These are phyloP conservation scores for Chironomus tepperi DNA, from an alignment of 1,140 invertebrate species.

Conservation along the genomic window DNA sequence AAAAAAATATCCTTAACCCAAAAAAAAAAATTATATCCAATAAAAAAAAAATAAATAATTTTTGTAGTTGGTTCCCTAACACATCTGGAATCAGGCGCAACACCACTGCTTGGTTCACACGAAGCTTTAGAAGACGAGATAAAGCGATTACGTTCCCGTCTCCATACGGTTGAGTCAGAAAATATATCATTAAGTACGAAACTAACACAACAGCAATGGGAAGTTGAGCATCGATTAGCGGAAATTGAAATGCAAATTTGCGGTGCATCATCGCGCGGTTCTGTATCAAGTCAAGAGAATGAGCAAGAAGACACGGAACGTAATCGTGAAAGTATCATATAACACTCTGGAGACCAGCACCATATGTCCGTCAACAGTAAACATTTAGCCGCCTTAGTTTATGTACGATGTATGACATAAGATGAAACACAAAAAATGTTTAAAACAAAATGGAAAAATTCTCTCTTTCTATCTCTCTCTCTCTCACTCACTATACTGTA, in stretches of 20 bases:
- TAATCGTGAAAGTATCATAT: conserved; percentile 83
- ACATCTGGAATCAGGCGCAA: conserved; percentile 49
- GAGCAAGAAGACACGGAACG: conserved; percentile 66
- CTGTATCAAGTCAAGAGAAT: conserved; percentile 55
- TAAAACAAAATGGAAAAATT: too few relatives aligned
- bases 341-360: conserved; percentile 54
- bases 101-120: conserved; percentile 58
- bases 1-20: too few relatives aligned
- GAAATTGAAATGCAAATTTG: conserved; percentile 98
- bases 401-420: conserved; percentile 18
- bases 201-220: conserved; percentile 90
- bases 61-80: conserved; percentile 42
- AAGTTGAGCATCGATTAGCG: conserved; percentile 85
- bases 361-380: conserved; percentile 24
- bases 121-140: conserved; percentile 85
- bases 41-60: too few relatives aligned
- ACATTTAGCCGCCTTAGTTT: conserved; percentile 20
- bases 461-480: too few relatives aligned
- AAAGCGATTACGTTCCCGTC: conserved; percentile 75
- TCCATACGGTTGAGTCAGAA: conserved; percentile 83
- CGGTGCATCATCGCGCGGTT: conserved; percentile 52
- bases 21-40: too few relatives aligned
- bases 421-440: too few relatives aligned
- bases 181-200: conserved; percentile 88
- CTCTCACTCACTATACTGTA: too few relatives aligned